Evolutionary conservation across 2,113 vertebrate species (phyloP).

Genomic region (Proterorhinus semilunaris): DNA sequence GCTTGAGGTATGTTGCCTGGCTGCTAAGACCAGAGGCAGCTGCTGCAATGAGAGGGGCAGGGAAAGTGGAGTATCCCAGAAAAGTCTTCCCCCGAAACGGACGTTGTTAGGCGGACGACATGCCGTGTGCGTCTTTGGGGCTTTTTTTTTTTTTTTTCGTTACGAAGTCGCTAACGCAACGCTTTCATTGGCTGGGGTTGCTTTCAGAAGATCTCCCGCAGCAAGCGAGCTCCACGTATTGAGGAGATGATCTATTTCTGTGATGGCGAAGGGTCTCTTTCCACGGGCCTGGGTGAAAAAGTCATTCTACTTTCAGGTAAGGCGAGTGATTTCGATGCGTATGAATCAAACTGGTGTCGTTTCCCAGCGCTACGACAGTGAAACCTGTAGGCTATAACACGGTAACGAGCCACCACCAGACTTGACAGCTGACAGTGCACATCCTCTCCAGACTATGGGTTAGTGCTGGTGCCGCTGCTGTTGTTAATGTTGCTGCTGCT

Average conservation of each 20-base stretch:
- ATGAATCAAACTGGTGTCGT: neutral
- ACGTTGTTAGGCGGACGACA: neutral
- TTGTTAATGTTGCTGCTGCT: neutral
- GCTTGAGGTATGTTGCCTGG: conserved; percentile 50
- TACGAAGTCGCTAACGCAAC: conserved; percentile 1
- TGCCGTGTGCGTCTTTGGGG: neutral
- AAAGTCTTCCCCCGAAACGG: neutral
- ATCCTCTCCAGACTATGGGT: neutral
- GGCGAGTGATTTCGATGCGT: neutral
- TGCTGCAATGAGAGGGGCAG: conserved; percentile 34
- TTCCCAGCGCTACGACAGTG: neutral
- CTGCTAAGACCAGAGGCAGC: conserved; percentile 38
- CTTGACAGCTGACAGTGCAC: conserved; percentile 50
- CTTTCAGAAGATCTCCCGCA: conserved; percentile 48
- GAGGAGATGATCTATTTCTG: conserved; percentile 86
- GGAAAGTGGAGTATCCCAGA: conserved; percentile 16
- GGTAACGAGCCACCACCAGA: conserved; percentile 23
- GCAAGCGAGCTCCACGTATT: conserved; percentile 71
- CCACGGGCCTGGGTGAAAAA: conserved; percentile 89
- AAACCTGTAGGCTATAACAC: neutral
- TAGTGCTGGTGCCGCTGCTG: neutral
- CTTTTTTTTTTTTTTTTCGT: neutral
- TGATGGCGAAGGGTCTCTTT: conserved; percentile 92
- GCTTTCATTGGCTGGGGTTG: conserved; percentile 13
- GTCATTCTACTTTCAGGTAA: conserved; percentile 87